These are phyloP conservation scores for Lepidotrigona ventralis DNA, from an alignment of 1,140 invertebrate species.

Conservation along the genomic window DNA sequence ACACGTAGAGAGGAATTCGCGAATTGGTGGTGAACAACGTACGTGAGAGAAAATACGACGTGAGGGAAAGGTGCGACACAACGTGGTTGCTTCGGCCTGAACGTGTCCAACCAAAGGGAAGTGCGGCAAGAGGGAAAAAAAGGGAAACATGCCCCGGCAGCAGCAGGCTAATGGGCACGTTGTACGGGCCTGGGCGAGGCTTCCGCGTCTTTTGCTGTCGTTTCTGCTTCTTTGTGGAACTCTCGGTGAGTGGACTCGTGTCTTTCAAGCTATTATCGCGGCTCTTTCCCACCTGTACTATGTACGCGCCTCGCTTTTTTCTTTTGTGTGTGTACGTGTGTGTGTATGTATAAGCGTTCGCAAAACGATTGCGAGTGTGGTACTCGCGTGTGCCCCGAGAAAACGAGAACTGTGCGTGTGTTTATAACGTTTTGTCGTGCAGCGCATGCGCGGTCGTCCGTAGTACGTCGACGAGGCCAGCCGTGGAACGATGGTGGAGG, in stretches of 20 bases:
- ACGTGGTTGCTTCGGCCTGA: constrained; percentile 15
- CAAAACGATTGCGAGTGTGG: background rate
- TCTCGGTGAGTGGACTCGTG: constrained; percentile 64
- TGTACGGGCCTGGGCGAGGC: constrained; percentile 59
- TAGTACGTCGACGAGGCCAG: constrained; percentile 35
- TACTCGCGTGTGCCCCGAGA: constrained; percentile 9
- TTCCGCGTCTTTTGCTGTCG: constrained; percentile 33
- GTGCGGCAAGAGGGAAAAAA: background rate
- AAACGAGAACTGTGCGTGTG: constrained; percentile 1
- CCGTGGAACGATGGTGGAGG: background rate
- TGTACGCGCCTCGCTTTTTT: background rate
- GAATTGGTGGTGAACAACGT: constrained; percentile 3
- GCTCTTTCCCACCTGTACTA: background rate
- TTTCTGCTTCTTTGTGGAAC: constrained; percentile 60
- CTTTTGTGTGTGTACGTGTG: background rate
- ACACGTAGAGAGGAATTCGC: background rate
- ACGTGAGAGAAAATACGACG: constrained; percentile 4
- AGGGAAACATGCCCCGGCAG: constrained; percentile 23
- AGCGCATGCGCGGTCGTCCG: constrained; percentile 49
- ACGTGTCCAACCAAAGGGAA: background rate
- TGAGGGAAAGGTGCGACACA: background rate
- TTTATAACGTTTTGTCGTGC: constrained; percentile 27
- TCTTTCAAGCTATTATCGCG: constrained; percentile 41
- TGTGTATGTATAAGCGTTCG: background rate
- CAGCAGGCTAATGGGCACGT: background rate